These are phyloP conservation scores for Dreissena polymorpha DNA, from an alignment of 1,140 invertebrate genomes.

Conservation along the genomic window DNA sequence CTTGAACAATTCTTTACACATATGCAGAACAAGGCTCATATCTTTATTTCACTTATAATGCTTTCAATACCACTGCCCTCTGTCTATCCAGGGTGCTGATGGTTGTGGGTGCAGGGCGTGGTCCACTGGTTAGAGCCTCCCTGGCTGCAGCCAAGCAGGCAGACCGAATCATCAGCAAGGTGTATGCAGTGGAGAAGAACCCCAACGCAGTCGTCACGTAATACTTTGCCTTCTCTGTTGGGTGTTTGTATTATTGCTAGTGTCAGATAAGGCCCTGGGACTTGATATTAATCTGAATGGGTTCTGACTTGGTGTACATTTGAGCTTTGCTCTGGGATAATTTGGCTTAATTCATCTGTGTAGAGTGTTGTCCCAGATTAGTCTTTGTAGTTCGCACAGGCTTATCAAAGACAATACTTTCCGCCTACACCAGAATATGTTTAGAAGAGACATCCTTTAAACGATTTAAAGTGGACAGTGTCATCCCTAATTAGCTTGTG, in stretches of 20 bases:
- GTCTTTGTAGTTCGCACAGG: too few relatives aligned
- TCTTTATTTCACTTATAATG: too few relatives aligned
- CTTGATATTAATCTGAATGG: background rate
- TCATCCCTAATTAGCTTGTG: too few relatives aligned
- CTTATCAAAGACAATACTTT: too few relatives aligned
- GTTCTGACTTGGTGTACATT: background rate
- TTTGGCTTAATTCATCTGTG: too few relatives aligned
- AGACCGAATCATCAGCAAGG: conserved; percentile 84
- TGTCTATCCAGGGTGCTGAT: conserved; percentile 70
- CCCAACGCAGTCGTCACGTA: conserved; percentile 95
- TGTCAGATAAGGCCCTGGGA: too few relatives aligned
- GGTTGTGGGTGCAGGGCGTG: conserved; percentile 89
- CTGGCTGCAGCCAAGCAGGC: conserved; percentile 89
- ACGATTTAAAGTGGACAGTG: too few relatives aligned
- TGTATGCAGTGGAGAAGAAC: conserved; percentile 98
- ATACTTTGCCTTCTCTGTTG: conserved; percentile 61
- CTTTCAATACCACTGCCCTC: background rate
- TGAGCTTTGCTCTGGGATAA: background rate
- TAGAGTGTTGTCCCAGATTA: too few relatives aligned
- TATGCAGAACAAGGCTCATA: too few relatives aligned
- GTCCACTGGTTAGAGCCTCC: conserved; percentile 93
- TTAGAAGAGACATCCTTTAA: too few relatives aligned
- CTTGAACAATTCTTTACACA: too few relatives aligned
- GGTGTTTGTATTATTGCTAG: background rate
- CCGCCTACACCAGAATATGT: too few relatives aligned